Conservation (phyloP, 2,797 vertebrate genomes). For the Pagetopsis macropterus region DNA sequence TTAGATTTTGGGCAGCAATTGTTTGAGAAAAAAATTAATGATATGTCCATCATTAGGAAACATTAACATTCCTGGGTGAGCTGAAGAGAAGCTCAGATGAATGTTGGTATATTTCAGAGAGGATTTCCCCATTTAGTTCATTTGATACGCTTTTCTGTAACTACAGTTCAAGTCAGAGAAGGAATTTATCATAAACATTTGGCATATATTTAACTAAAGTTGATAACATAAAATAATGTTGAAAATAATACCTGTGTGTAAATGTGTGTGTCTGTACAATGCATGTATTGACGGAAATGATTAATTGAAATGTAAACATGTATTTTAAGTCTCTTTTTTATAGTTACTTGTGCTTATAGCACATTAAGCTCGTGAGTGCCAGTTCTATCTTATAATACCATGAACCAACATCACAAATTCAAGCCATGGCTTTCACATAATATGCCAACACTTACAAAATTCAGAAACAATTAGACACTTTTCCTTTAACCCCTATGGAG, state of each 20-base stretch:
- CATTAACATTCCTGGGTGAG: neutral
- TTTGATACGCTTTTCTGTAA: neutral
- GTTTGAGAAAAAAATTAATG: neutral
- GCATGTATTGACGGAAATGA: neutral
- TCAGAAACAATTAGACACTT: conserved; percentile 1
- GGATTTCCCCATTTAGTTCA: neutral
- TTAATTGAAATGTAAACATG: no score
- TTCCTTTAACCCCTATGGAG: neutral
- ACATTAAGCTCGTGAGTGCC: neutral
- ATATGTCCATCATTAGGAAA: neutral
- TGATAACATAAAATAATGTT: conserved; percentile 27
- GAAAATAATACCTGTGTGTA: conserved; percentile 8
- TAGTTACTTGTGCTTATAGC: neutral
- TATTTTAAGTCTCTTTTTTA: neutral
- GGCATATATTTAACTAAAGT: conserved; percentile 8
- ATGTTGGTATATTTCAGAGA: neutral
- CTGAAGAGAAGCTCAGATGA: neutral
- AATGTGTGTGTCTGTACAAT: neutral
- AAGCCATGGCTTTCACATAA: conserved; percentile 21
- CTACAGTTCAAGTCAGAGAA: conserved; percentile 12
- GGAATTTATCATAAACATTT: conserved; percentile 20
- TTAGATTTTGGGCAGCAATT: no score
- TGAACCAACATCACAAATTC: neutral
- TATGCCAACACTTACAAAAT: conserved; percentile 23
- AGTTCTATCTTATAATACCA: neutral